Evolutionary conservation across 2,113 vertebrate genomes (phyloP), one percentile per base, ranked within the genome.

Genomic region (Leucosticte australis): DNA sequence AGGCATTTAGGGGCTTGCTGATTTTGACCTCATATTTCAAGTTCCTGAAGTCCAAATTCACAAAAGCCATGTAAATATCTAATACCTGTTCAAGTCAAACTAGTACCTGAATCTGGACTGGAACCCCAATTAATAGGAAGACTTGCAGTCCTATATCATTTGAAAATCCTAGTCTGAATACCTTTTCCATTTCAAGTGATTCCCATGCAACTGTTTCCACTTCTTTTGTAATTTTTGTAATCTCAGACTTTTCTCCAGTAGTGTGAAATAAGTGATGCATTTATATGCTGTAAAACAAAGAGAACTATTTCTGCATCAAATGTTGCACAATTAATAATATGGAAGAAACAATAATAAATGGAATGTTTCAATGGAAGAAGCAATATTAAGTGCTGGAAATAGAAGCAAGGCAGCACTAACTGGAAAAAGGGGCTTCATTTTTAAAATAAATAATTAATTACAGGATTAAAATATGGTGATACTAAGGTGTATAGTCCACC

Each of bases 351-450:
- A 6, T 59, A 86, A 81, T 26, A 81, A 92, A 74, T 46, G 7
- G 18, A 22, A 64, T 42, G 47, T 63, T n/a, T 78, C 37, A 62
- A 42, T 57, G n/a, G 77, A 89, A 89, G 42, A 70, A 90, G 65
- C 39, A 76, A 2, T 67, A 68, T 79, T 33, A 74, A 89, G 69
- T 62, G 23, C 46, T 69, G 37, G 44, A 86, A 41, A 59, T 33
- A 50, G 35, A 74, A 84, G 62, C 39, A 49, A 79, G 85, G 56
- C 79, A 68, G 70, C 28, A 37, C 23, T n/a, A 87, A 44, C 30
- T 87, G 33, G 53, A 91, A 89, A 52, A 52, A 82, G 86, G 7
- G 74, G 44, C 31, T 90, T 84, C 31, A 15, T 73, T 93, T 93
- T 50, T 21, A 16, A 79, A 90, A 68, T 56, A 10, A 93, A 13